Conservation (phyloP, 2,113 vertebrate species). For the Oplegnathus fasciatus region DNA sequence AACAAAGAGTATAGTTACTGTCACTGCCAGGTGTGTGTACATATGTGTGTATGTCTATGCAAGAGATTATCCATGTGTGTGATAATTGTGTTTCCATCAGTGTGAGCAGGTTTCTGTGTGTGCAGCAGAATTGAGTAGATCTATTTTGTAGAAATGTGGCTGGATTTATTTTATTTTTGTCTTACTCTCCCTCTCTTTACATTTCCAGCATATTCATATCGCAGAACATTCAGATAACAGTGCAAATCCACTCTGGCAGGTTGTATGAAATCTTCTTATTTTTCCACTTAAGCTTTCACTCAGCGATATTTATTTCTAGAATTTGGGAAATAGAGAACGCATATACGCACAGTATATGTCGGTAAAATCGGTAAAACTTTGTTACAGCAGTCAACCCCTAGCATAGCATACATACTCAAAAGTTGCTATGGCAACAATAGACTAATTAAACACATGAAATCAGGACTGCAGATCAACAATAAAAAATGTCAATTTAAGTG, state of each 20-base stretch:
- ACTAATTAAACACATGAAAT: background rate
- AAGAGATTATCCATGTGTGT: background rate
- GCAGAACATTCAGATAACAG: background rate
- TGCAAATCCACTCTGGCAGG: background rate
- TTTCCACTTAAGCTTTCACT: background rate
- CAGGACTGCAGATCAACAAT: background rate
- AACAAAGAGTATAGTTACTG: conserved; percentile 43
- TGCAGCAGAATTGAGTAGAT: background rate
- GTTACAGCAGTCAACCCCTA: background rate
- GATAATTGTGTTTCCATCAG: conserved; percentile 17
- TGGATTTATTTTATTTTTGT: background rate
- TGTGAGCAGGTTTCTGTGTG: background rate
- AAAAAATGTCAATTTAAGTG: background rate
- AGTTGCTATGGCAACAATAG: conserved; percentile 11
- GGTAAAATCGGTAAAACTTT: too few relatives aligned
- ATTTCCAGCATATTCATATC: background rate
- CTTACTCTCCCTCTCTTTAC: background rate
- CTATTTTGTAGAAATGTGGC: background rate
- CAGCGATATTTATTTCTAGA: background rate
- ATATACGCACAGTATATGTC: background rate
- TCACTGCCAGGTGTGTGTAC: conserved; percentile 48
- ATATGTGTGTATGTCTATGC: background rate
- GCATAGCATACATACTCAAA: background rate
- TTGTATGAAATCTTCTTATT: background rate
- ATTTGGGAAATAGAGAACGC: background rate